Evolutionary conservation across 35 echinoderm and acorn worm species (phyloP), one percentile per base, ranked within the genome.

Genomic region (Heliocidaris erythrogramma): DNA sequence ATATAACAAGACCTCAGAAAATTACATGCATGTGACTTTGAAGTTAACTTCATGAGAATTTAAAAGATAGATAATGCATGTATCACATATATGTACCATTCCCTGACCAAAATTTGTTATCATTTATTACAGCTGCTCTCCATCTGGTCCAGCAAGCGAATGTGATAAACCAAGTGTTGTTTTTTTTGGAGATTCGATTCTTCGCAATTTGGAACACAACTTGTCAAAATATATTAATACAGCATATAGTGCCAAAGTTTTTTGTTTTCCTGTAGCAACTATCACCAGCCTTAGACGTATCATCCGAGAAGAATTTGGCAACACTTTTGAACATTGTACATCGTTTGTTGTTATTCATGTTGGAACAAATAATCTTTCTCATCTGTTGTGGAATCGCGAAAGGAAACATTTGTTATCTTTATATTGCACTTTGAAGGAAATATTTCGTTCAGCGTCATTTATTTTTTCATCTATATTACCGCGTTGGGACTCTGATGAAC

Each of bases 141-240:
- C 85, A 86, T 86, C 31, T 12, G 24, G 24, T 29, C 24, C 35
- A 42, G 35, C 35, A 42, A 42, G 35, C 0, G 35, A 42, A 42
- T 3, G 0, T 29, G 1, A 31, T 11, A 27, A 6, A 29, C 85
- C 2, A 4, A 86, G 85, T 24, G 85, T 86, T 0, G 0, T 29
- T 86, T 86, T 86, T 86, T 86, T 9, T 86, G 85, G 85, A 29
- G 85, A 86, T 86, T 86, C 85, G 4, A 86, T 86, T 86, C 85
- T 86, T 5, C 85, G 85, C 2, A 86, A 86, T 2, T 9, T 86
- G 85, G 85, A 86, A 7, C 2, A 86, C 8, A 86, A 31, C 10
- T 86, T 86, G 16, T 86, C 5, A 4, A 2, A 7, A 86, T 86
- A n/a, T n/a, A n/a, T 86, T 86, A 9, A 86, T 16, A 86, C 16